Base-by-base conservation (phyloP, 2,113 vertebrate genomes). In the Odocoileus hemionus region DNA sequence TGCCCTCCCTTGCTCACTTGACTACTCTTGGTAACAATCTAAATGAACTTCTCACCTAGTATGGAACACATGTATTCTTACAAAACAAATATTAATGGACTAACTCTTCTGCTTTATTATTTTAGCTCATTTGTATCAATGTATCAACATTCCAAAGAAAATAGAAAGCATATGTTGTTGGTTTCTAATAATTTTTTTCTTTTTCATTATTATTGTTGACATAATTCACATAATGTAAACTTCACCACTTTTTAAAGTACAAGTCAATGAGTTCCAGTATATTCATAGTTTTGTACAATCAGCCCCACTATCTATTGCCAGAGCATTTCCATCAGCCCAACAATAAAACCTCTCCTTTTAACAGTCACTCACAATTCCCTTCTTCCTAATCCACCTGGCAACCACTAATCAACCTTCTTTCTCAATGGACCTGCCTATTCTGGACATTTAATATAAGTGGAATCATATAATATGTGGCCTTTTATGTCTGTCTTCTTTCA, bases 71-170 rank as follows among this genome's bases (percentile, higher is more conserved):
- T 83, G 9, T 89, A 36, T 90, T 86, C 89, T 67, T 80, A 84
- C 54, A 92, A 88, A 95, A 82, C 54, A 89, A 92, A 54, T 85
- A 70, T 28, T 36, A 90, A 83, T 55, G 21, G 36, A 19, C 86
- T 61, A 84, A 89, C 57, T 79, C 88, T 87, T 30, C 13, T 89
- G 60, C 57, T 87, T 87, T 96, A 67, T 92, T 96, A 55, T 93
- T 84, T 91, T 88, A 93, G 89, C 67, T 91, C 36, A 89, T 64
- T 55, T 76, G 13, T 58, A 82, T 92, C 79, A 39, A n/a, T 57
- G n/a, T 87, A 84, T 58, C 84, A 97, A 26, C 19, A 57, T 88
- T 89, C 43, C 39, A 86, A 80, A 90, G 74, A 96, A 92, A 98
- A 95, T 33, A 70, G 54, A 86, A 86, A 94, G 60, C 19, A 25